phyloP scores from a whole-genome alignment of 1,140 invertebrate species.

The Drosophila rufa region DNA sequence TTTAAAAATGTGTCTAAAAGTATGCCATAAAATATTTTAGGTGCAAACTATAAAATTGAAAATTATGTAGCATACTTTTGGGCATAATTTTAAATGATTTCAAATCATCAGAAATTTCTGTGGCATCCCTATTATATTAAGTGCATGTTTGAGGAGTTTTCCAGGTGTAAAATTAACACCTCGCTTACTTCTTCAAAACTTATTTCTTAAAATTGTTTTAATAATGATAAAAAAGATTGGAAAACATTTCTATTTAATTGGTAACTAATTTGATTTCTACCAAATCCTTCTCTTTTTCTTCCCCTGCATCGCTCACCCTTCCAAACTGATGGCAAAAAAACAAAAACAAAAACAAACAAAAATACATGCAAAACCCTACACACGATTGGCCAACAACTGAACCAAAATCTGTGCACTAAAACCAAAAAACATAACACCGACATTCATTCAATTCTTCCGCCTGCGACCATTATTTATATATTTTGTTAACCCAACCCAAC shows the following conservation, averaged over 20 bases:
- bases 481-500: constrained; percentile 23
- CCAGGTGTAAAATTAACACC: background rate
- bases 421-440: constrained; percentile 21
- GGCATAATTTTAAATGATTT: background rate
- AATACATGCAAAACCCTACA: constrained; percentile 11
- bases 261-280: constrained; percentile 62
- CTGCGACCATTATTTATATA: constrained; percentile 17
- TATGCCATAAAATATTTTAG: background rate
- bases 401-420: constrained; percentile 37
- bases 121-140: background rate
- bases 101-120: background rate
- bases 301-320: constrained; percentile 38
- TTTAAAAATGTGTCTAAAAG: background rate
- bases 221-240: constrained; percentile 2
- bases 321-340: constrained; percentile 32
- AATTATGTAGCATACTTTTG: background rate
- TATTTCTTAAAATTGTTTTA: background rate
- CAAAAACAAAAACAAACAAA: background rate
- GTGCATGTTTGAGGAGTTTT: background rate
- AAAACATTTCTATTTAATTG: constrained; percentile 35
- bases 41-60: fast-evolving
- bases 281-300: constrained; percentile 61
- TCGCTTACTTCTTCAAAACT: background rate
- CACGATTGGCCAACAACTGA: constrained; percentile 33
- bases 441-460: constrained; percentile 9